These are phyloP conservation scores for Drosophila rubida DNA, from an alignment of 2,888 invertebrate genomes.

Conservation along the genomic window DNA sequence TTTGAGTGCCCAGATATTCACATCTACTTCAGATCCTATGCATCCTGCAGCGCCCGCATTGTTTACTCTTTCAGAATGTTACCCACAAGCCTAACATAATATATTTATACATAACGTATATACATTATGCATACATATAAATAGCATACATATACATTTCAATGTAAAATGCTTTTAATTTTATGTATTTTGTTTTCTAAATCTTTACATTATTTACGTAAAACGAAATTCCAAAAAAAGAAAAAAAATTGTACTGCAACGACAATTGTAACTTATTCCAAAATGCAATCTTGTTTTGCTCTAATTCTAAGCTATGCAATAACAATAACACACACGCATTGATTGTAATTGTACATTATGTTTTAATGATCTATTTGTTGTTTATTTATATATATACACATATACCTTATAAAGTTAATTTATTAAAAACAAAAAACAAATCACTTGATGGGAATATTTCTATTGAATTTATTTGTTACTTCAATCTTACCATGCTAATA, in stretches of 20 bases:
- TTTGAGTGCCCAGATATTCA: constrained; percentile 71
- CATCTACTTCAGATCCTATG: constrained; percentile 16
- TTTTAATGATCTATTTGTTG: constrained; percentile 74
- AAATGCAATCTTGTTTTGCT: constrained; percentile 65
- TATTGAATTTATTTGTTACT: background rate
- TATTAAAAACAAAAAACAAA: constrained; percentile 65
- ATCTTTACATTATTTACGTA: constrained; percentile 20
- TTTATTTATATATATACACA: constrained; percentile 74
- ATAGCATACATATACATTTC: constrained; percentile 59
- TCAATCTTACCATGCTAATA: background rate
- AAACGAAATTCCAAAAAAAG: constrained; percentile 32
- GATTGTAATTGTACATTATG: constrained; percentile 74
- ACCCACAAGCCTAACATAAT: constrained; percentile 59
- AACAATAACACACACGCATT: constrained; percentile 43
- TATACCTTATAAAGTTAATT: constrained; percentile 70
- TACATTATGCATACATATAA: constrained; percentile 47
- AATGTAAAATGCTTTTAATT: constrained; percentile 60
- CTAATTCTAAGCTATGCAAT: constrained; percentile 63
- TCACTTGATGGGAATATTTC: constrained; percentile 32
- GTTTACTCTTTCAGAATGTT: constrained; percentile 74
- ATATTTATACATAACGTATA: constrained; percentile 55
- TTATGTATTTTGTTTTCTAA: constrained; percentile 28
- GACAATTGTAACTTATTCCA: constrained; percentile 73
- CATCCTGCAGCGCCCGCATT: constrained; percentile 42
- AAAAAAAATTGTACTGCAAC: constrained; percentile 48